phyloP scores from a whole-genome alignment of 2,797 vertebrate genomes.

The Harpagifer antarcticus region DNA sequence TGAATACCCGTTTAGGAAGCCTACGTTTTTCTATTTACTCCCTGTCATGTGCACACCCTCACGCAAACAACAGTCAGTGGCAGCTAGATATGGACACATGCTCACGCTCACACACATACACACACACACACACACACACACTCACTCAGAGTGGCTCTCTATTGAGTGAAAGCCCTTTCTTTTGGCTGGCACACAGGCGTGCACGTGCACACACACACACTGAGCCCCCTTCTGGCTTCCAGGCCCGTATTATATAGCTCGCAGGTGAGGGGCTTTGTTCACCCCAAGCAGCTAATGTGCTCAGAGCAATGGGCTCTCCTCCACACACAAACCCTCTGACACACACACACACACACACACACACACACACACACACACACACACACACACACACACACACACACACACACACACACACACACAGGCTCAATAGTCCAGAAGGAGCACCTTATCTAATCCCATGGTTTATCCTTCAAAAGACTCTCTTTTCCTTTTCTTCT shows the following conservation, averaged over 20 bases:
- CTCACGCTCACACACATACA: not conserved
- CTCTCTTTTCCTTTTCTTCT: conserved; percentile 70
- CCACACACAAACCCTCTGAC: conserved; percentile 38
- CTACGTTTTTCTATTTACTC: conserved; percentile 60
- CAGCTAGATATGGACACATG: conserved; percentile 28
- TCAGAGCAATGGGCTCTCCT: conserved; percentile 73
- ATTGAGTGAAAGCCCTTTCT: conserved; percentile 43
- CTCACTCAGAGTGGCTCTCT: conserved; percentile 26
- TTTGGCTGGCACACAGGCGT: conserved; percentile 22
- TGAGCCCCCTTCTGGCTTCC: conserved; percentile 49
- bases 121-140: too few species aligned
- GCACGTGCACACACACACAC: conserved; percentile 29
- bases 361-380: conserved; percentile 8
- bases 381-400: conserved; percentile 20
- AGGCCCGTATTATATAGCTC: conserved; percentile 72
- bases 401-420: conserved; percentile 31
- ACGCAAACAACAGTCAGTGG: conserved; percentile 7
- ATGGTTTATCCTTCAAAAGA: conserved; percentile 88
- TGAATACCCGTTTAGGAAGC: conserved; percentile 60
- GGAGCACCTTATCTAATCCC: conserved; percentile 87
- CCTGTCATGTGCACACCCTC: conserved; percentile 1
- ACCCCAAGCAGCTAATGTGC: conserved; percentile 78
- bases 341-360: conserved; percentile 28
- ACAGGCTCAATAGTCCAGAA: conserved; percentile 82
- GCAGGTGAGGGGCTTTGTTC: conserved; percentile 83